Conservation (phyloP, 2,888 invertebrate genomes). For the Eristalinus sepulchralis region DNA sequence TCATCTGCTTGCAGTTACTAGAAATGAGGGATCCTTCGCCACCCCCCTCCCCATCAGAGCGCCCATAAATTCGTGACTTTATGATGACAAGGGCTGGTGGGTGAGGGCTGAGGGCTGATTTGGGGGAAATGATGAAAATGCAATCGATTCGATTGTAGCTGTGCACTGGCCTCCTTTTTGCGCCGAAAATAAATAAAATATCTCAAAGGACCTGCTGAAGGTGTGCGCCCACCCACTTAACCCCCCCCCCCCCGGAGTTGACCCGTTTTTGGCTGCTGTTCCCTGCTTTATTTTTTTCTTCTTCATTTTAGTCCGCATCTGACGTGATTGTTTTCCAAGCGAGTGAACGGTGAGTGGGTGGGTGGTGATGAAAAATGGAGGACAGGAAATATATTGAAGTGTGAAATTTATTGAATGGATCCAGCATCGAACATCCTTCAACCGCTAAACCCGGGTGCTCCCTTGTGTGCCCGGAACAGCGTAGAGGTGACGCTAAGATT, state of each 20-base stretch:
- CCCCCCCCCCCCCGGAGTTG: not conserved
- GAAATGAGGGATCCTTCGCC: not conserved
- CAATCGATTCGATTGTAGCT: conserved; percentile 21
- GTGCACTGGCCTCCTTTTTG: conserved; percentile 9
- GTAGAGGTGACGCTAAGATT: not conserved
- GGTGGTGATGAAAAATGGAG: conserved; percentile 28
- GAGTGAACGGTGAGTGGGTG: conserved; percentile 3
- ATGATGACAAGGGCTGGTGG: too few relatives aligned
- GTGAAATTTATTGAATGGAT: conserved; percentile 4
- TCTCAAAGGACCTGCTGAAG: not conserved
- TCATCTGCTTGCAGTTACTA: not conserved
- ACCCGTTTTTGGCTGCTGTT: not conserved
- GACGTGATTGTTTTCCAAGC: conserved; percentile 8
- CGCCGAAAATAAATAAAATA: conserved; percentile 28
- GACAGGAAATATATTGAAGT: conserved; percentile 37
- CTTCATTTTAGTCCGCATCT: not conserved
- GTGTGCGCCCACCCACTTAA: not conserved
- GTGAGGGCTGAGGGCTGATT: not conserved
- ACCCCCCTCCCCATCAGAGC: too few relatives aligned
- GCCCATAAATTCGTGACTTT: too few relatives aligned
- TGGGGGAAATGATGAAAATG: not conserved
- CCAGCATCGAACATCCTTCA: not conserved
- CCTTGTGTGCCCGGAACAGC: not conserved
- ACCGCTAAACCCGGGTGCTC: not conserved
- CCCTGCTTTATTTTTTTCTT: too few relatives aligned